phyloP scores from a whole-genome alignment of 1,140 invertebrate species.

The Oreohelix idahoensis region DNA sequence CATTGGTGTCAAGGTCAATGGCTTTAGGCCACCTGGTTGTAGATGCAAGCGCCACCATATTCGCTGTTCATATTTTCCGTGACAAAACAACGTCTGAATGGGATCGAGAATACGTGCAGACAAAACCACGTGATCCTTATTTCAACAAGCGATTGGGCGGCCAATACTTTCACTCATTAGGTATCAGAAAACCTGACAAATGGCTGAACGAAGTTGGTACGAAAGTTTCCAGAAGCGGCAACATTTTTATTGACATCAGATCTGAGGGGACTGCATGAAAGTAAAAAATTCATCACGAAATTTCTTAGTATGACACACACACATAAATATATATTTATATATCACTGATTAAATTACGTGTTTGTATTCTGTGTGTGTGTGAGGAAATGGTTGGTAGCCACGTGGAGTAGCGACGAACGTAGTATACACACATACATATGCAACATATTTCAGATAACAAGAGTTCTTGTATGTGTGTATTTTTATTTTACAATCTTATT shows the following conservation, averaged over 20 bases:
- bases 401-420: too few relatives aligned
- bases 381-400: too few relatives aligned
- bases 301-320: too few relatives aligned
- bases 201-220: neutral
- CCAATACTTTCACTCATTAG: neutral
- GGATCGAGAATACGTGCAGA: neutral
- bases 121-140: slow-evolving; percentile 13
- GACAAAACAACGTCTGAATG: neutral
- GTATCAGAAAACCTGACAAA: neutral
- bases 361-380: too few relatives aligned
- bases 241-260: neutral
- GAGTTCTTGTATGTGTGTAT: too few relatives aligned
- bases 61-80: neutral
- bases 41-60: neutral
- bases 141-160: slow-evolving; percentile 30
- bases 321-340: too few relatives aligned
- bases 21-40: slow-evolving; percentile 2
- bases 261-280: neutral
- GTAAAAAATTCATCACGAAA: too few relatives aligned
- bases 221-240: neutral
- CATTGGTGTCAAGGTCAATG: neutral
- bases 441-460: too few relatives aligned
- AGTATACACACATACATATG: too few relatives aligned
- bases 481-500: too few relatives aligned
- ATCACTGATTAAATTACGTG: too few relatives aligned